Base-by-base conservation (phyloP, 2,888 invertebrate species). In the Keiferia lycopersicella region DNA sequence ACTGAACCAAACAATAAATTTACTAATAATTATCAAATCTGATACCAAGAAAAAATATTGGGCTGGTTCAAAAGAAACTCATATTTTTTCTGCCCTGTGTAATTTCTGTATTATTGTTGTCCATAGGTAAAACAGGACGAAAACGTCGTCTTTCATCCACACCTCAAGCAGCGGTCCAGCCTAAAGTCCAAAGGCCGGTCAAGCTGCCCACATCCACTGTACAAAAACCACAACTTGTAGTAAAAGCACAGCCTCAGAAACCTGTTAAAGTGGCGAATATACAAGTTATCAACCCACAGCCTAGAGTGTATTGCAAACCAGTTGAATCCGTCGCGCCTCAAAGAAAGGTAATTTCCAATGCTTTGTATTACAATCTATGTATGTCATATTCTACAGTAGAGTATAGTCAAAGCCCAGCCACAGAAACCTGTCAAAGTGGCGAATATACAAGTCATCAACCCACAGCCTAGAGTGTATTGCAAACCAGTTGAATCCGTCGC, bases 91-190 rank as follows among this genome's bases (percentile, higher is more conserved):
- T n/a, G n/a, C 7, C 14, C 1, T 14, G 14, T 56, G 1, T 16
- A 1, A 50, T 2, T 20, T 8, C 1, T 7, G 12, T 11, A 2
- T 20, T 11, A 30, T 30, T 56, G 56, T 30, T 56, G 56, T 26
- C 41, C 12, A 12, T 79, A 91, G 91, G 84, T 72, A 88, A 88
- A 76, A 76, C 77, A 69, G 84, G 80, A 68, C 82, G 90, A 73
- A 91, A 91, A 76, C 88, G 91, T 61, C 89, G 89, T 64, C 82
- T 85, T n/a, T 91, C 88, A 63, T 83, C 84, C 68, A 87, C 90
- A 2, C 85, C 86, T 1, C 87, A 84, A 69, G 82, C 84, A 11
- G 76, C 80, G 20, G 84, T 88, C 41, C 87, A 88, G 67, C 84
- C 91, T 0, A 92, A 92, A 79, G 74, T 91, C 61, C 92, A 89